Evolutionary conservation across 2,888 invertebrate genomes (phyloP).

Genomic region (Ametastegia equiseti): DNA sequence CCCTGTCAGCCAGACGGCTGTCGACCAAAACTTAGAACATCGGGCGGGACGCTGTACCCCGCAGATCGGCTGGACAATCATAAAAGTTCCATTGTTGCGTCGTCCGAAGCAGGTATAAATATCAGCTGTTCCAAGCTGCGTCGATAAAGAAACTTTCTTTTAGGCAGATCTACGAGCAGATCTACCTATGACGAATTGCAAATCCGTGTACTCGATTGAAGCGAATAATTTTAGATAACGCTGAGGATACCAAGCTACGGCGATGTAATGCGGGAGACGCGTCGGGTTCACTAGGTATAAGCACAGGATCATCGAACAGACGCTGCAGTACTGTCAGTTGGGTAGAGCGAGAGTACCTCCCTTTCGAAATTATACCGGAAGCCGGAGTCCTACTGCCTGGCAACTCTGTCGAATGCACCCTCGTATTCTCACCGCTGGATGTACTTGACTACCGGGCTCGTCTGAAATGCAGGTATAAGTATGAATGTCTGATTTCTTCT

Average conservation of each 20-base stretch:
- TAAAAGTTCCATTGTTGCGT: background rate
- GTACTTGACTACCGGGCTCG: slow-evolving; percentile 78
- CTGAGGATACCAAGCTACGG: background rate
- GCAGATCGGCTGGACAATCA: background rate
- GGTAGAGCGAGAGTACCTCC: slow-evolving; percentile 61
- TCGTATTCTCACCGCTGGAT: slow-evolving; percentile 79
- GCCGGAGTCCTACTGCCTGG: slow-evolving; percentile 76
- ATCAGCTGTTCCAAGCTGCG: too few species aligned
- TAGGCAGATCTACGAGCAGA: too few species aligned
- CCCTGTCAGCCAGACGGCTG: background rate
- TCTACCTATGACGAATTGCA: too few species aligned
- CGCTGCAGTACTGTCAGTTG: slow-evolving; percentile 62
- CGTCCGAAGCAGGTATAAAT: background rate
- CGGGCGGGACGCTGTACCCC: background rate
- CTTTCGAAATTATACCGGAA: slow-evolving; percentile 41
- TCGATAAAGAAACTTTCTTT: too few species aligned
- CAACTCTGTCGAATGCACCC: slow-evolving; percentile 73
- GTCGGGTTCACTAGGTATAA: slow-evolving; percentile 64
- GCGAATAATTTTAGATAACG: background rate
- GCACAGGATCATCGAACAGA: slow-evolving; percentile 61
- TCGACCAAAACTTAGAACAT: background rate
- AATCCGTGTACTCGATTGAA: too few species aligned
- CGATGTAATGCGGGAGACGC: background rate
- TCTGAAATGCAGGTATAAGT: slow-evolving; percentile 76
- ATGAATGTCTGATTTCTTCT: background rate